Percentiles rank a stretch among this genome's conserved stretches.
Evolutionary conservation across 2,888 invertebrate genomes (phyloP).

Genomic region (Alentia gelatinosa): DNA sequence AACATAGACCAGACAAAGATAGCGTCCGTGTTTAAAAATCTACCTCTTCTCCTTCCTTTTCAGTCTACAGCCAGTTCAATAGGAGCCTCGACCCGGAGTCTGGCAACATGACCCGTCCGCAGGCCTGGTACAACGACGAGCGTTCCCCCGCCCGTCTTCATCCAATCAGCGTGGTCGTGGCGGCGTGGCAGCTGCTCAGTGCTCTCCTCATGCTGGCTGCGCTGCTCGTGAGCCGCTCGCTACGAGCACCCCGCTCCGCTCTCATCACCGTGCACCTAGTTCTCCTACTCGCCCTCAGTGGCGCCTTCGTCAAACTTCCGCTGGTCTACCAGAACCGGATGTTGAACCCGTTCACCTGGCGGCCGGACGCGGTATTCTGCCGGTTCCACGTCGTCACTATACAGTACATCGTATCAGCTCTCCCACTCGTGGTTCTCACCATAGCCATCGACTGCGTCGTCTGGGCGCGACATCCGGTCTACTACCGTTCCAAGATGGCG

Average conservation of each 20-base stretch:
- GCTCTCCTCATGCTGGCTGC: background rate
- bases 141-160: background rate
- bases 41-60: background rate
- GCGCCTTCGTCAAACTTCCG: constrained; percentile 13
- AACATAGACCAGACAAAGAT: too few species aligned
- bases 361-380: background rate
- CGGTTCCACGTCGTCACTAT: background rate
- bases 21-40: too few species aligned
- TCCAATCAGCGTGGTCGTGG: background rate
- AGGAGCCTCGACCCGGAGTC: background rate
- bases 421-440: constrained; percentile 1
- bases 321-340: background rate
- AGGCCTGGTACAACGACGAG: constrained; percentile 3
- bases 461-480: background rate
- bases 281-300: constrained; percentile 22
- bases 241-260: background rate
- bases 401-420: background rate
- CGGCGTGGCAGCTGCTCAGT: constrained; percentile 7
- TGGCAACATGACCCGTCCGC: background rate
- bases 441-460: background rate
- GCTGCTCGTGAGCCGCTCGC: background rate
- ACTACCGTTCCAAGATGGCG: background rate
- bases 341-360: constrained; percentile 23
- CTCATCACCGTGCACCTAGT: background rate
- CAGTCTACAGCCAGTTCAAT: too few species aligned